Evolutionary conservation across 2,113 vertebrate genomes (phyloP), one percentile per base, ranked within the genome.

Genomic region (Emberiza fucata): DNA sequence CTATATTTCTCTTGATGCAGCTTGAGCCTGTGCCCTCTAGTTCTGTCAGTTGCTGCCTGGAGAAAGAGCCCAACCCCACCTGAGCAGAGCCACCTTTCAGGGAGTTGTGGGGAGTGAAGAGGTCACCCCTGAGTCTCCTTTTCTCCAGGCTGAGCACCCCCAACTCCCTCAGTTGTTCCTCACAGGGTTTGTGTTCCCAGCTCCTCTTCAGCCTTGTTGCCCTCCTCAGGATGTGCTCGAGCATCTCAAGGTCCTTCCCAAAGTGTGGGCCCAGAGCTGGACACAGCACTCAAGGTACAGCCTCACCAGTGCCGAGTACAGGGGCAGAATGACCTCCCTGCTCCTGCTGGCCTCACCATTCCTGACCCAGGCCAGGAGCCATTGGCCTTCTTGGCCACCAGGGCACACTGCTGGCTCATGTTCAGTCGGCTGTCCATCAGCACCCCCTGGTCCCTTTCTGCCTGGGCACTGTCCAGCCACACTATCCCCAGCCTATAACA

Each of bases 351-450:
- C 33, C 56, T n/a, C 56, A 57, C 33, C 4, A 10, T 15, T n/a
- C 54, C 33, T 57, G 54, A n/a, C 7, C 2, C 33, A 57, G 53
- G 13, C 33, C 21, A 57, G 54, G 54, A 23, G 33, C 33, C 33
- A 9, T 15, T n/a, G 54, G 54, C 33, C 33, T 23, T 57, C 53
- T 23, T n/a, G 54, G 54, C 54, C 21, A 57, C 33, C 54, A n/a
- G 31, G 54, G 54, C 31, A n/a, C 33, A 3, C 13, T 57, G 54
- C 33, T 57, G 54, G 54, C 54, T 57, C 54, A 23, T 23, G 33
- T n/a, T 23, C 54, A 57, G 33, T 1, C 33, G 1, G 21, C 33
- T 57, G 21, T n/a, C 5, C 1, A n/a, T 20, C 33, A n/a, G 54
- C 1, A 23, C 33, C 6, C 21, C 21, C 33, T 35, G 31, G 22